A percentile compares a stretch with the other conserved stretches of the same genome.
phyloP scores from a whole-genome alignment of 2,113 vertebrate species.

The Microcebus jonahi region DNA sequence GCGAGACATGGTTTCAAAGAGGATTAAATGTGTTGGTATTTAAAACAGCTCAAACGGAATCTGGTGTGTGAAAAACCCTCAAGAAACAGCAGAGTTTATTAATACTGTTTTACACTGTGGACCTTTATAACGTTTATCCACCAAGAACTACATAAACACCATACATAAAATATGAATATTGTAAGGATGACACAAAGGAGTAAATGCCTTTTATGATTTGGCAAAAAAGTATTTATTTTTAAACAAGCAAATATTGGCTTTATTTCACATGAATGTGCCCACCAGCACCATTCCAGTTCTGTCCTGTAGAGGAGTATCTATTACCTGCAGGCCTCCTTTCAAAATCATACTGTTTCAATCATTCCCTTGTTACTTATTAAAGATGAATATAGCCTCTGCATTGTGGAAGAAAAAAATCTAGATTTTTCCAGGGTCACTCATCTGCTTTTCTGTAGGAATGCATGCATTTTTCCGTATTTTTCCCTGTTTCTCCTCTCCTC shows the following conservation, averaged over 20 bases:
- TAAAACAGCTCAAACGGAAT: neutral
- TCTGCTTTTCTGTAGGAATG: neutral
- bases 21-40: neutral
- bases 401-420: neutral
- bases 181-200: neutral
- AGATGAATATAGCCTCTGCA: conserved; percentile 6
- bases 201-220: neutral
- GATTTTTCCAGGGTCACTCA: neutral
- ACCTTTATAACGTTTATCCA: neutral
- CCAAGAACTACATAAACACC: neutral
- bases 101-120: neutral
- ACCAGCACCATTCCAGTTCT: neutral
- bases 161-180: neutral
- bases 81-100: neutral
- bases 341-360: neutral
- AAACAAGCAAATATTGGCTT: neutral
- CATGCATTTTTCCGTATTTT: neutral
- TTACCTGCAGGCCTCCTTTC: neutral
- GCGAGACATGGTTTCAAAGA: neutral
- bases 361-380: neutral
- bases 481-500: neutral
- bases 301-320: neutral
- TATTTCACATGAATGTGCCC: neutral
- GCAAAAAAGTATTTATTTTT: conserved; percentile 4
- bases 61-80: neutral